Percentiles rank a stretch among this genome's conserved stretches.
Evolutionary conservation across 2,797 vertebrate genomes (phyloP).

Genomic region (Synanceia verrucosa): DNA sequence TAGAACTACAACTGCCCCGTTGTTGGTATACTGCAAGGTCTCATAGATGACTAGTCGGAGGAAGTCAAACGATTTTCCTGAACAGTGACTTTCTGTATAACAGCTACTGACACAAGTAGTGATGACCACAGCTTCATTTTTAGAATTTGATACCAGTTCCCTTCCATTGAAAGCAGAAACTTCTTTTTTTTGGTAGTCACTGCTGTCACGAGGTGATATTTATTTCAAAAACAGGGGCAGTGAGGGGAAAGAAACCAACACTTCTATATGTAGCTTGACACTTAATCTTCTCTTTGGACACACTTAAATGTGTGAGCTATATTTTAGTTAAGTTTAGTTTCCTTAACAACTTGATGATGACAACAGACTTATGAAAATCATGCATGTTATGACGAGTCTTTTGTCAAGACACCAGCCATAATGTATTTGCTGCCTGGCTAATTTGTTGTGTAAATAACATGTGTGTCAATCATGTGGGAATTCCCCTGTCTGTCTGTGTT

Average conservation of each 20-base stretch:
- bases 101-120: conserved; percentile 20
- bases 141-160: conserved; percentile 58
- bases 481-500: conserved; percentile 22
- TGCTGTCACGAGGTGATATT: conserved; percentile 40
- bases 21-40: not conserved
- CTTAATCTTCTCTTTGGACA: not conserved
- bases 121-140: conserved; percentile 37
- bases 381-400: not conserved
- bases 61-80: conserved; percentile 44
- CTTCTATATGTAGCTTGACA: not conserved
- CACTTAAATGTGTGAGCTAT: not conserved
- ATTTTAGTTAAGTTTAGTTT: not conserved
- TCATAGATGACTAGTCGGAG: conserved; percentile 19
- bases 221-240: not conserved
- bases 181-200: conserved; percentile 53
- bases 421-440: conserved; percentile 3
- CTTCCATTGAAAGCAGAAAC: conserved; percentile 59
- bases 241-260: conserved; percentile 4
- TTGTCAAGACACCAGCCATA: not conserved
- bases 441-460: conserved; percentile 31
- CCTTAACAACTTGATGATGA: not conserved
- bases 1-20: conserved; percentile 47
- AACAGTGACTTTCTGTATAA: conserved; percentile 27
- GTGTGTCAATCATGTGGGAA: conserved; percentile 37
- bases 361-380: not conserved